Percentiles rank a stretch among this genome's conserved stretches.
phyloP scores from a whole-genome alignment of 2,888 invertebrate genomes.

The Melipona beecheii region DNA sequence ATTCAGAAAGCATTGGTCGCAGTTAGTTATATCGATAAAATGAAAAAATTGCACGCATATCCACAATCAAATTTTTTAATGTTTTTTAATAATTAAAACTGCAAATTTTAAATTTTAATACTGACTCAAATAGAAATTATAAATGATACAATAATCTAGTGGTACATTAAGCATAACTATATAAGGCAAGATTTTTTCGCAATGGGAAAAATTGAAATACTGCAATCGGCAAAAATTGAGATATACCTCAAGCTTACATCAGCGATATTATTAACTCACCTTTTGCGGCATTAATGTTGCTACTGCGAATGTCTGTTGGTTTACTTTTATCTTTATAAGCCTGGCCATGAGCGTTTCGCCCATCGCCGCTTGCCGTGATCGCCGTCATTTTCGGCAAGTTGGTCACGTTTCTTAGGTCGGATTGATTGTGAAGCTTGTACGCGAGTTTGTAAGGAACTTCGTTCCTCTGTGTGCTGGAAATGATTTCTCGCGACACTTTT shows the following conservation, averaged over 20 bases:
- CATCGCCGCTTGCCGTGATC: constrained; percentile 84
- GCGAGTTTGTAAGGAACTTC: constrained; percentile 36
- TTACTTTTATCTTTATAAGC: constrained; percentile 97
- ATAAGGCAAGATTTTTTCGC: constrained; percentile 66
- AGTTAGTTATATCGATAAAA: background rate
- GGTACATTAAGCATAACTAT: constrained; percentile 62
- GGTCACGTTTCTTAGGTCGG: constrained; percentile 30
- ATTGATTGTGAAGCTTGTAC: constrained; percentile 12
- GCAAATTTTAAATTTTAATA: background rate
- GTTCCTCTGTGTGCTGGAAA: constrained; percentile 21
- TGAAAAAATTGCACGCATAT: background rate
- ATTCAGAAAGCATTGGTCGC: background rate
- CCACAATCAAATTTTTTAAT: background rate
- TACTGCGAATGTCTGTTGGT: constrained; percentile 96
- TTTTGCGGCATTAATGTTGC: constrained; percentile 99
- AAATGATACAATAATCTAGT: background rate
- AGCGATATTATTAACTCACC: constrained; percentile 86
- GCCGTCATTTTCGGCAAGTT: constrained; percentile 83
- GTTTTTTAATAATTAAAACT: background rate
- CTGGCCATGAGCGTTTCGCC: constrained; percentile 82
- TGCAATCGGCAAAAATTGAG: background rate
- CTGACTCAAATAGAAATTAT: background rate
- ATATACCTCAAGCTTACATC: background rate
- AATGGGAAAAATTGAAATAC: background rate
- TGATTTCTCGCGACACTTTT: constrained; percentile 13